These are phyloP conservation scores for Trachelus tabidus DNA, from an alignment of 2,888 invertebrate genomes.

Conservation along the genomic window DNA sequence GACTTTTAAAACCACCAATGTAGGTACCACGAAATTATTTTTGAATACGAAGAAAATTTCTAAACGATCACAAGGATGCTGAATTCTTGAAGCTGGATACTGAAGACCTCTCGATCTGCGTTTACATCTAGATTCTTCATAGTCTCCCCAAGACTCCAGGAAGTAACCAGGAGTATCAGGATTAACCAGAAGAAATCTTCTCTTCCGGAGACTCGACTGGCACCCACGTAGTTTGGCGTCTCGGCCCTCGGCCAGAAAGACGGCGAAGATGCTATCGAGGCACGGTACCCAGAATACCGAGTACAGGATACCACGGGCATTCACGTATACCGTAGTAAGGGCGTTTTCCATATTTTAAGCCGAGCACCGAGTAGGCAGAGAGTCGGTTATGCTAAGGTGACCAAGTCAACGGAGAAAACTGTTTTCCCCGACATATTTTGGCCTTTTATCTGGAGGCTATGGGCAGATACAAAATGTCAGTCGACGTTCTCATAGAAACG, in stretches of 20 bases:
- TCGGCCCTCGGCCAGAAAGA: background rate
- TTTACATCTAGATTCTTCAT: background rate
- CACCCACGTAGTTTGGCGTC: background rate
- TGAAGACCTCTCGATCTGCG: background rate
- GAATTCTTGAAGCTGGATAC: background rate
- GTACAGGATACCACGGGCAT: background rate
- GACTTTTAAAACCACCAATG: background rate
- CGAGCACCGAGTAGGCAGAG: background rate
- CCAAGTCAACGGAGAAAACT: background rate
- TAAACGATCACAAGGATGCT: background rate
- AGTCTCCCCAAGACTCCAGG: background rate
- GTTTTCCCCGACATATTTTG: background rate
- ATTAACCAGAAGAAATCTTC: background rate
- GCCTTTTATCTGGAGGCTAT: constrained; percentile 7
- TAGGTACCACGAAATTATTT: background rate
- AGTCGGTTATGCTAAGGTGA: background rate
- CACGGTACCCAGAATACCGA: background rate
- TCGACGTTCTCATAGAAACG: constrained; percentile 13
- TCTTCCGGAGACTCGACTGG: background rate
- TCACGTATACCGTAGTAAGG: background rate
- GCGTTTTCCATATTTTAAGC: constrained; percentile 4
- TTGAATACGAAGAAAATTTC: background rate
- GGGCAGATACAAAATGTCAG: constrained; percentile 31
- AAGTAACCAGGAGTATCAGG: background rate
- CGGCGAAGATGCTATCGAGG: background rate